phyloP scores from a whole-genome alignment of 2,888 invertebrate genomes.

The Pheosia gnoma region DNA sequence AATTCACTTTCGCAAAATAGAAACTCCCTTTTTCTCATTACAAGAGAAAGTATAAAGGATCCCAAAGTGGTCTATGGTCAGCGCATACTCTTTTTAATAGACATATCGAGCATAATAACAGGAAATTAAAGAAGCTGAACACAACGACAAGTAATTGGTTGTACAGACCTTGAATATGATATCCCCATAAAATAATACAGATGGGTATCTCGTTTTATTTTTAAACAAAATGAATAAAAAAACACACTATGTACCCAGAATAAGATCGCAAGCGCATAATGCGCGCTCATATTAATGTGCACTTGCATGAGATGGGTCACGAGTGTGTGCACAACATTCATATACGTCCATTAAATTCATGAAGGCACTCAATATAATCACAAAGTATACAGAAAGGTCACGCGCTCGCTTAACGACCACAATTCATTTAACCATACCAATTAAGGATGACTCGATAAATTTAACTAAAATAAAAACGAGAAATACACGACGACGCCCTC shows the following conservation, averaged over 20 bases:
- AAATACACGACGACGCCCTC: conserved; percentile 48
- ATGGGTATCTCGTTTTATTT: not conserved
- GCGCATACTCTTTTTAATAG: not conserved
- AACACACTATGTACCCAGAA: conserved; percentile 2
- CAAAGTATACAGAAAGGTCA: conserved; percentile 57
- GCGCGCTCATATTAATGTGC: conserved; percentile 13
- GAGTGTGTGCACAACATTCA: conserved; percentile 34
- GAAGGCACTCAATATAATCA: conserved; percentile 38
- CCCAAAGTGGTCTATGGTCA: not conserved
- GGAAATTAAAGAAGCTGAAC: not conserved
- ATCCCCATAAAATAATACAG: not conserved
- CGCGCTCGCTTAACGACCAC: conserved; percentile 54
- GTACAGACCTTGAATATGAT: not conserved
- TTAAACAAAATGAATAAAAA: not conserved
- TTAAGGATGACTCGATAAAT: conserved; percentile 73
- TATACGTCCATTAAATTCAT: conserved; percentile 37
- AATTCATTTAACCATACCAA: conserved; percentile 68
- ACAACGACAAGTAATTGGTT: not conserved
- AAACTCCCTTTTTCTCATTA: too few species aligned
- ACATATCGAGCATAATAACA: not conserved
- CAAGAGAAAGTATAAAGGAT: too few species aligned
- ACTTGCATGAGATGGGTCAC: conserved; percentile 23
- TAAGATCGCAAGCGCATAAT: conserved; percentile 10
- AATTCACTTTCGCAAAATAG: too few species aligned
- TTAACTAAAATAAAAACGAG: conserved; percentile 66